Evolutionary conservation across 2,113 vertebrate genomes (phyloP).

Genomic region (Petaurus breviceps): DNA sequence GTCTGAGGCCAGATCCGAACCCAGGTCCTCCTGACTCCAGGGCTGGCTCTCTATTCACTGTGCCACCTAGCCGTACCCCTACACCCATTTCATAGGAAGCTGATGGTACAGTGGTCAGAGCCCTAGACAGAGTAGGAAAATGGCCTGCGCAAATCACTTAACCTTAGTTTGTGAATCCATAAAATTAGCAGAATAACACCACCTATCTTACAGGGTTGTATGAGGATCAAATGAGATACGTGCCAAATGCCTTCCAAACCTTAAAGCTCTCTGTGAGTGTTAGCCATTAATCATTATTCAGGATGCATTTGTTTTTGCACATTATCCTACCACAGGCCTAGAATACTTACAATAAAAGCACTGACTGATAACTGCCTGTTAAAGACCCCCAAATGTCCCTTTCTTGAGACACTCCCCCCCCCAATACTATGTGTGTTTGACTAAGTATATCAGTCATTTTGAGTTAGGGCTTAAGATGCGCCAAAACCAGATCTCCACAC

Average conservation of each 20-base stretch:
- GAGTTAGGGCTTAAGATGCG: neutral
- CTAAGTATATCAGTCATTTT: neutral
- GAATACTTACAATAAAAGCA: slow-evolving; percentile 4
- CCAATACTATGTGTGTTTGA: neutral
- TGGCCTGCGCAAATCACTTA: neutral
- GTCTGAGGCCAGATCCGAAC: no score
- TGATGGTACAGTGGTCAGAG: neutral
- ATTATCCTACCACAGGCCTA: slow-evolving; percentile 4
- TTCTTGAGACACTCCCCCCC: neutral
- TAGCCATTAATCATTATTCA: slow-evolving; percentile 33
- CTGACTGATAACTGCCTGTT: neutral
- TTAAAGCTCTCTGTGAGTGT: neutral
- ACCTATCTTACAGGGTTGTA: neutral
- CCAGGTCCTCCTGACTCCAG: no score
- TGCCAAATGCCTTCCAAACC: neutral
- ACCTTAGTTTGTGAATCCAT: neutral
- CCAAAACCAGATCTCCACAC: neutral
- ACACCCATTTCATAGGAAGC: neutral
- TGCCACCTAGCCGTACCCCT: no score
- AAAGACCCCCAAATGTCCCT: no score
- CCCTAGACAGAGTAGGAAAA: neutral
- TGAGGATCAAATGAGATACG: neutral
- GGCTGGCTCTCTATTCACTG: no score
- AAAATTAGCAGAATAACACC: neutral
- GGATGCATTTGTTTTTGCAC: slow-evolving; percentile 6